These are phyloP conservation scores for Sesamia inferens DNA, from an alignment of 2,888 invertebrate genomes.

Conservation along the genomic window DNA sequence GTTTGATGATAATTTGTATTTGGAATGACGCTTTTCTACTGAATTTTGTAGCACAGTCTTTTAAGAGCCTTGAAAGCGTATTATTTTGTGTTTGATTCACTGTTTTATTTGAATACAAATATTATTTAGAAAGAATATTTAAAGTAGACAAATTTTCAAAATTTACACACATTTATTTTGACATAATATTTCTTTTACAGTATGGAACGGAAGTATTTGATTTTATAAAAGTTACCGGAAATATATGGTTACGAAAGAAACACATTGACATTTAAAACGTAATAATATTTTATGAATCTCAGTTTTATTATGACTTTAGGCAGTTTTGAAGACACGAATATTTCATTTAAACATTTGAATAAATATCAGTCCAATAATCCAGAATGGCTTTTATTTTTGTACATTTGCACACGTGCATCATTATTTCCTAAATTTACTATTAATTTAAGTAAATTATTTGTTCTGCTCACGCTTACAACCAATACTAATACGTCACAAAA, in stretches of 20 bases:
- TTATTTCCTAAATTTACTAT: constrained; percentile 10
- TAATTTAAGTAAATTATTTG: constrained; percentile 5
- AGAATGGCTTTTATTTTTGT: constrained; percentile 3
- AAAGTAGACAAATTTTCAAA: neutral
- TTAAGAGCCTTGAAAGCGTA: neutral
- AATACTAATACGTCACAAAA: constrained; percentile 18
- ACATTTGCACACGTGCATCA: constrained; percentile 1
- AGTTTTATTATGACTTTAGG: constrained; percentile 19
- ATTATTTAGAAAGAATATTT: neutral
- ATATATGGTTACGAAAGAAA: constrained; percentile 42
- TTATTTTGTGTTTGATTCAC: neutral
- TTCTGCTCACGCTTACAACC: neutral
- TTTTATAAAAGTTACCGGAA: constrained; percentile 16
- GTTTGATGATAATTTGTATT: neutral
- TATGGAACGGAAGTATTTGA: constrained; percentile 35
- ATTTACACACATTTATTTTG: neutral
- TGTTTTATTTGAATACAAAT: too few relatives aligned
- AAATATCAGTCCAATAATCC: neutral
- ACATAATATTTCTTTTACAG: neutral
- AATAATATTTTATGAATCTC: constrained; percentile 32
- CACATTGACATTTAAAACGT: constrained; percentile 51
- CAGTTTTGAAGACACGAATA: constrained; percentile 22
- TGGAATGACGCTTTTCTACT: neutral
- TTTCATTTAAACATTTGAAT: constrained; percentile 14
- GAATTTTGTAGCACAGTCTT: neutral